Evolutionary conservation across 37 sponge, comb jelly and placozoan genomes (phyloP), one percentile per base, ranked within the genome.

Genomic region (Halichondria panicea): DNA sequence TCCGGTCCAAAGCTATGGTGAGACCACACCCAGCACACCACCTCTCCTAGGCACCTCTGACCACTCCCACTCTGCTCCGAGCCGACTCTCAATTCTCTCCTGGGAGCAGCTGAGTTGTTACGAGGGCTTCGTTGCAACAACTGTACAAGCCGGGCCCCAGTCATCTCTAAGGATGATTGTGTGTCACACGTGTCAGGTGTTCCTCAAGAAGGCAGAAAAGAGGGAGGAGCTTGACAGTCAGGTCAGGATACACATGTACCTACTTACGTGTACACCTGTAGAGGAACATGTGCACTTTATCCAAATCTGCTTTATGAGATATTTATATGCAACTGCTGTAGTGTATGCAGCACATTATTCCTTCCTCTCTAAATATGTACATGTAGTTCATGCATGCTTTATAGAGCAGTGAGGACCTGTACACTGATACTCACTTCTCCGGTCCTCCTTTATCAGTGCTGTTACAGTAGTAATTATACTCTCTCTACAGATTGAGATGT

Each of bases 91-190:
- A 24, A 57, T 77, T 21, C 68, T 73, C 53, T 77, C 87, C 7
- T 86, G 87, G 87, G 87, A 86, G 50, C 63, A 59, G 55, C 31
- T 86, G 28, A 80, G 73, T 68, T 45, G 68, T 4, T 86, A 80
- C 58, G 66, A 40, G 21, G 81, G 68, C 8, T 73, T 55, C 45
- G 38, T 68, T 18, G 21, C 59, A 15, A 37, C 39, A 8, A 81
- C 73, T 3, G 86, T 94, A 22, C 21, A 87, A 24, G 92, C 82
- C n/a, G 97, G 97, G 22, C 30, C 88, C 38, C 91, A 93, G 83
- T 42, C 85, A 8, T 68, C 74, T 33, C 67, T 96, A 19, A 63
- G 87, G 21, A 80, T 93, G 87, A 79, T 94, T 52, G 77, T 96
- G 8, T 42, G 66, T 5, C 88, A 96, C 86, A 85, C 81, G 28